Conservation (phyloP, 2,888 invertebrate species). For the Malthinus seriepunctatus region DNA sequence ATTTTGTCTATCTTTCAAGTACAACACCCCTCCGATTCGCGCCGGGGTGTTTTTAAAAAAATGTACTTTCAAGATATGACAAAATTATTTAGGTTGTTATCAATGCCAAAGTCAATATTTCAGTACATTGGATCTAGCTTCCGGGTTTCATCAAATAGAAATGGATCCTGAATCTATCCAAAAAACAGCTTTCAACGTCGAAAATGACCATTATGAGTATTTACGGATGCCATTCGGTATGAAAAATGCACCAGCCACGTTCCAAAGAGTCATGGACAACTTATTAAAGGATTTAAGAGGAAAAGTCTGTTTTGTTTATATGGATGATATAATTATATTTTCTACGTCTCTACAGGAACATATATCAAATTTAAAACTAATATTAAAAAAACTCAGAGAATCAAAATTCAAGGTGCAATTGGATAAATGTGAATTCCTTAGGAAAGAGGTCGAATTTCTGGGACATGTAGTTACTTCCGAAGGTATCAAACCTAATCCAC, state of each 20-base stretch:
- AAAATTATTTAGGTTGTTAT: too few relatives aligned
- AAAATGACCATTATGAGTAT: constrained; percentile 15
- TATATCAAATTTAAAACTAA: not conserved
- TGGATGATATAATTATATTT: constrained; percentile 6
- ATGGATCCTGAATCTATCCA: constrained; percentile 31
- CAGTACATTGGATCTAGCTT: constrained; percentile 33
- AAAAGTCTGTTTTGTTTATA: constrained; percentile 2
- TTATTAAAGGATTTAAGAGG: not conserved
- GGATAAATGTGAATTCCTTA: constrained; percentile 4
- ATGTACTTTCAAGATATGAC: too few relatives aligned
- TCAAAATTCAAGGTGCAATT: constrained; percentile 1
- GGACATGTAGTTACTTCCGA: too few relatives aligned
- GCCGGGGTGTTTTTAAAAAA: too few relatives aligned
- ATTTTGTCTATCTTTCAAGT: too few relatives aligned
- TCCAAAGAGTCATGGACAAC: constrained; percentile 1
- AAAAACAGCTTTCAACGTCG: constrained; percentile 43
- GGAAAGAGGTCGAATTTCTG: not conserved
- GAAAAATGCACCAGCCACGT: constrained; percentile 1
- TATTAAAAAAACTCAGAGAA: constrained; percentile 10
- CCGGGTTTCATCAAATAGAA: constrained; percentile 36
- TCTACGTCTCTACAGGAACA: constrained; percentile 1
- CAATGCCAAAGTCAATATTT: too few relatives aligned
- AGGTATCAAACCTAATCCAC: constrained; percentile 7
- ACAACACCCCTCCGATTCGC: too few relatives aligned
- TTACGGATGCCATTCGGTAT: constrained; percentile 1